These are phyloP conservation scores for Holocentrus rufus DNA, from an alignment of 2,797 vertebrate genomes.

Conservation along the genomic window DNA sequence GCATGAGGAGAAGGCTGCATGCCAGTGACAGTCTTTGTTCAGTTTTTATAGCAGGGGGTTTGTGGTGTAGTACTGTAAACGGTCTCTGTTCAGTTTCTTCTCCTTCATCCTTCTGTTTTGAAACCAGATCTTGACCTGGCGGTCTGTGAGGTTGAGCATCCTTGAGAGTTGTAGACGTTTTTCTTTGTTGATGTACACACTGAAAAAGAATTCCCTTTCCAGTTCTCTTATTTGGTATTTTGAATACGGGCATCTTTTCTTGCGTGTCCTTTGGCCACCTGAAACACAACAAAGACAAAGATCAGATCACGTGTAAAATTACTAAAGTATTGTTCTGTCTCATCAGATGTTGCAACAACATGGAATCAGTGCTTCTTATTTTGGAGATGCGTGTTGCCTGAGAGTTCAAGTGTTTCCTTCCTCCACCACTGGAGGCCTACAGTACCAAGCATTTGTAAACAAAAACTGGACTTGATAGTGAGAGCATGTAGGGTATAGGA, in stretches of 20 bases:
- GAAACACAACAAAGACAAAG: constrained; percentile 66
- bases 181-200: constrained; percentile 99
- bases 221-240: constrained; percentile 99
- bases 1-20: constrained; percentile 15
- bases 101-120: constrained; percentile 99
- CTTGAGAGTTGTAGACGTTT: constrained; percentile 96
- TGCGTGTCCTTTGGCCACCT: constrained; percentile 96
- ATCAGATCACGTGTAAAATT: constrained; percentile 12
- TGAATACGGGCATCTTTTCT: constrained; percentile 97
- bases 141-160: constrained; percentile 98
- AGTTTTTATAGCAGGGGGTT: constrained; percentile 91
- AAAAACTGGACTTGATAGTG: constrained; percentile 54
- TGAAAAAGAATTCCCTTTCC: constrained; percentile 99
- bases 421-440: constrained; percentile 47
- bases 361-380: constrained; percentile 19
- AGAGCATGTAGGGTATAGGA: constrained; percentile 28
- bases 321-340: background rate
- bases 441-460: constrained; percentile 57
- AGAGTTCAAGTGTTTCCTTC: constrained; percentile 71
- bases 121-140: constrained; percentile 99
- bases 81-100: constrained; percentile 99
- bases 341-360: background rate
- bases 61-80: constrained; percentile 97
- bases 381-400: constrained; percentile 12
- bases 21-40: constrained; percentile 61